Conservation (phyloP, 2,888 invertebrate genomes). For the Eudiplozoon nipponicum region DNA sequence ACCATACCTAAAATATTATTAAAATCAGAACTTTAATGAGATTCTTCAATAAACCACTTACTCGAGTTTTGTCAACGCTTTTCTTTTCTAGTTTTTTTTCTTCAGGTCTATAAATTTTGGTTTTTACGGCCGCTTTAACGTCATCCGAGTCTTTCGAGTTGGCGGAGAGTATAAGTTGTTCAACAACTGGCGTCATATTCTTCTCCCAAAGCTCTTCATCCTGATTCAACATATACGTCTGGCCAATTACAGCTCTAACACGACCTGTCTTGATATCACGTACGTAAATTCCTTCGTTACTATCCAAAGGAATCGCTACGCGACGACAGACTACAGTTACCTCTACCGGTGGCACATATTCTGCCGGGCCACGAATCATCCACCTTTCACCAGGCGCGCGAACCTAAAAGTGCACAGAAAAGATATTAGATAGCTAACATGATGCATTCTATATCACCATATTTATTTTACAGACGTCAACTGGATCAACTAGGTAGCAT, state of each 20-base stretch:
- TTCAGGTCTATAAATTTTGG: too few relatives aligned
- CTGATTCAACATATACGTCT: slow-evolving; percentile 30
- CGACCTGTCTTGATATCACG: slow-evolving; percentile 20
- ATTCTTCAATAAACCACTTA: too few relatives aligned
- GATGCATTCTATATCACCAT: too few relatives aligned
- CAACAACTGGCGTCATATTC: slow-evolving; percentile 26
- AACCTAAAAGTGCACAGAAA: slow-evolving; percentile 13
- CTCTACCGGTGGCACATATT: slow-evolving; percentile 30
- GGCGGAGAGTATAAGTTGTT: too few relatives aligned
- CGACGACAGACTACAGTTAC: slow-evolving; percentile 29
- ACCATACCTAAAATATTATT: too few relatives aligned
- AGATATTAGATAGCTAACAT: not conserved
- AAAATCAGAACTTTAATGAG: too few relatives aligned
- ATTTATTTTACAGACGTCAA: too few relatives aligned
- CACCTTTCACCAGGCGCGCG: slow-evolving; percentile 29
- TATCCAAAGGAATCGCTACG: slow-evolving; percentile 29
- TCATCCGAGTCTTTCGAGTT: too few relatives aligned
- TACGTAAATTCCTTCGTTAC: slow-evolving; percentile 29
- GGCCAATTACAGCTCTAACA: slow-evolving; percentile 28
- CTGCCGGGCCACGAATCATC: slow-evolving; percentile 30
- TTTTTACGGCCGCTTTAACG: too few relatives aligned
- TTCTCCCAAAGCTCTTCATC: slow-evolving; percentile 28
- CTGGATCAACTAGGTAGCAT: too few relatives aligned
- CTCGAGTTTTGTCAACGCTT: too few relatives aligned
- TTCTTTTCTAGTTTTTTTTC: too few relatives aligned